Conservation (phyloP, 2,888 invertebrate species). For the Corbicula japonica region DNA sequence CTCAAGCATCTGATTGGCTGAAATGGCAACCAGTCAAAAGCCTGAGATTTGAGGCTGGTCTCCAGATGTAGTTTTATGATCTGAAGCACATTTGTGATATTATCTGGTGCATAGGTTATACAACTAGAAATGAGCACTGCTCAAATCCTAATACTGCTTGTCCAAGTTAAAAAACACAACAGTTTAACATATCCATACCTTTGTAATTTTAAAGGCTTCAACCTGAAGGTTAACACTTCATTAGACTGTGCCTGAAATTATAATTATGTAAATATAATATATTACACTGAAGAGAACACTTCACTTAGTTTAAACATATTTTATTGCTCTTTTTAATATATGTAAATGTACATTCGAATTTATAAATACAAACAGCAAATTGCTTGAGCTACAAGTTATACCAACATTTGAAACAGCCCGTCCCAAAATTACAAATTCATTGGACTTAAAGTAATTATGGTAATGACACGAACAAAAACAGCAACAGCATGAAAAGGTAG, state of each 20-base stretch:
- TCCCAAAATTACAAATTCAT: too few species aligned
- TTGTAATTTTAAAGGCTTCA: conserved; percentile 76
- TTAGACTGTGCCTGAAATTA: conserved; percentile 73
- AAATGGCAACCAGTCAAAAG: background rate
- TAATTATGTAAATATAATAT: background rate
- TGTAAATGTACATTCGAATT: background rate
- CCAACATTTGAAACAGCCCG: background rate
- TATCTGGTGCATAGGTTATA: too few species aligned
- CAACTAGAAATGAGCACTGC: background rate
- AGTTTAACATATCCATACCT: conserved; percentile 66
- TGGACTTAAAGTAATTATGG: too few species aligned
- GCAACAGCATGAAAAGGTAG: too few species aligned
- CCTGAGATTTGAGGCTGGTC: background rate
- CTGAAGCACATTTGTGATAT: too few species aligned
- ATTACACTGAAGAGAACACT: background rate
- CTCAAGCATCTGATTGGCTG: background rate
- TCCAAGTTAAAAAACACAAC: background rate
- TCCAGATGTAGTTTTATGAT: too few species aligned
- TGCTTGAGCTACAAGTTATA: background rate
- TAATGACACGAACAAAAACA: too few species aligned
- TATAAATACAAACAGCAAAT: background rate
- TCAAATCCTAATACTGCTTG: background rate
- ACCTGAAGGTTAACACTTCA: conserved; percentile 72
- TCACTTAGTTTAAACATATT: background rate
- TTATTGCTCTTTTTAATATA: background rate